These are phyloP conservation scores for Myiagra hebetior DNA, from an alignment of 2,113 vertebrate genomes.

Conservation along the genomic window DNA sequence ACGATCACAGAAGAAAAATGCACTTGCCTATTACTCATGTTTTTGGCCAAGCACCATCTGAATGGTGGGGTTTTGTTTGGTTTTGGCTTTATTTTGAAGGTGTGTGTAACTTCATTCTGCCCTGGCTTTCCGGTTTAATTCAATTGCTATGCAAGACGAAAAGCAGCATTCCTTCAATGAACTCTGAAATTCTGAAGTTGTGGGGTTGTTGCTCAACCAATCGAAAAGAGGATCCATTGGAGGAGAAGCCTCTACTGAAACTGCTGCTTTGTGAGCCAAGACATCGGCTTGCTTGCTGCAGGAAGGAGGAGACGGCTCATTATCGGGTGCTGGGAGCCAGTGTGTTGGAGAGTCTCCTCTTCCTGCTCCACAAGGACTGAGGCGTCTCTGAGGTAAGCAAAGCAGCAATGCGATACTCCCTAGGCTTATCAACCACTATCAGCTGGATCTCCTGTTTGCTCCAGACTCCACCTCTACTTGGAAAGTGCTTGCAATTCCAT, in stretches of 20 bases:
- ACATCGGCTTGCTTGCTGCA: neutral
- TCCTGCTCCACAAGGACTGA: neutral
- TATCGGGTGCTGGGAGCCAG: neutral
- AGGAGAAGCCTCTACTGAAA: neutral
- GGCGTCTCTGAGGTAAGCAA: neutral
- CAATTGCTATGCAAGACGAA: neutral
- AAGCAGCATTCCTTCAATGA: neutral
- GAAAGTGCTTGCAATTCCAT: neutral
- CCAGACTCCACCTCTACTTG: conserved; percentile 38
- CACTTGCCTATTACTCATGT: neutral
- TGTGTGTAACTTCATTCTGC: rapidly evolving
- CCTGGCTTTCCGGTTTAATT: neutral
- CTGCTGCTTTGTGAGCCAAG: neutral
- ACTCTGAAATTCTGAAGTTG: neutral
- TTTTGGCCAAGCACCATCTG: neutral
- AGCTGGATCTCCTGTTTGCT: conserved; percentile 5
- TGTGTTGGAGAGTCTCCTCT: neutral
- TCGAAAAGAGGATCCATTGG: neutral
- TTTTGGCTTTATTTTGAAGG: neutral
- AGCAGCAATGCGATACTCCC: neutral
- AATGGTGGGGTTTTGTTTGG: neutral
- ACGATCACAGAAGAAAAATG: neutral
- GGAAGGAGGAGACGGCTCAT: neutral
- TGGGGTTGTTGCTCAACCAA: neutral
- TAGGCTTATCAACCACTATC: neutral